Base-by-base conservation (phyloP, 2,113 vertebrate species). In the Labeo catla region DNA sequence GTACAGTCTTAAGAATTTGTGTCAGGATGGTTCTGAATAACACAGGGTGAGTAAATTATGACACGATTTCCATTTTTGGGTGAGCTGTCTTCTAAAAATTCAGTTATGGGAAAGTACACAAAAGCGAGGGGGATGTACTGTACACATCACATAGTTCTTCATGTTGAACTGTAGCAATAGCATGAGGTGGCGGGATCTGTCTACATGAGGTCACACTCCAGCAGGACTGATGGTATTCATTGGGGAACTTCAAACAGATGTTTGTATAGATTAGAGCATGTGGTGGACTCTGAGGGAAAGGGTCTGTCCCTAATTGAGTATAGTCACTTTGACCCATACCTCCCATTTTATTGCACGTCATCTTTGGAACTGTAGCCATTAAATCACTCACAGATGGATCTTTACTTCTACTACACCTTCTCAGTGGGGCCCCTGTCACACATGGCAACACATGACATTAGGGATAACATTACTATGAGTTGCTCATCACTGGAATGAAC, bases 211-310 rank as follows among this genome's bases (percentile, higher is more conserved):
- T 93, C 92, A 87, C 86, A 92, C 86, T 91, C 88, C 86, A 68
- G 87, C 81, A 65, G 86, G 77, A 88, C 88, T 91, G 90, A 90
- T 91, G 93, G 93, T 92, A 92, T 94, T 93, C 91, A 93, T 92
- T 92, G 92, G 65, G 84, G 87, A 93, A 94, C 94, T 95, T 95
- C 93, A 95, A 95, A 94, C 93, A 93, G 91, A 95, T 93, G 90
- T 92, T 90, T 92, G 89, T 89, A 81, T 89, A 93, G 94, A 94
- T 95, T 92, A 93, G 91, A 93, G 92, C 93, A 93, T 94, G 92
- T 95, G 94, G 89, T 85, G 81, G 85, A 91, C 87, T 91, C 87
- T 89, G 89, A 90, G 92, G 90, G 87, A 89, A 89, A 89, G 88
- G 88, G 84, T 91, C 91, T 92, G 93, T 94, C 92, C 91, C 92